A percentile compares a stretch with the other conserved stretches of the same genome.
Evolutionary conservation across 2,888 invertebrate genomes (phyloP).

Genomic region (Brachylomia viminalis): DNA sequence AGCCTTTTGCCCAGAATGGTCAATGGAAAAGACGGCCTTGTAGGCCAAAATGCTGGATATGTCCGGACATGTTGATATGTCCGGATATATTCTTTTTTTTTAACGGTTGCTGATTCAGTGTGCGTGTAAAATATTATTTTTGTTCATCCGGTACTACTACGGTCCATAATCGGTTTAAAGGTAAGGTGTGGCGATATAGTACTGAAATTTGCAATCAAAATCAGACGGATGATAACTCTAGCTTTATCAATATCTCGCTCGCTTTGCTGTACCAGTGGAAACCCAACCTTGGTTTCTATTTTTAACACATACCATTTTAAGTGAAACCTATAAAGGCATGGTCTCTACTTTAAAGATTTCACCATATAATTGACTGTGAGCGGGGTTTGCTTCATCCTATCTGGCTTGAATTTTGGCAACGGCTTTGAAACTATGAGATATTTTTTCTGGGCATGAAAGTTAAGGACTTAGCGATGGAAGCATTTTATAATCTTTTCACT

Average conservation of each 20-base stretch:
- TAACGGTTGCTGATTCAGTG: constrained; percentile 31
- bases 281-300: constrained; percentile 16
- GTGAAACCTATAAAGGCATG: constrained; percentile 15
- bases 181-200: background rate
- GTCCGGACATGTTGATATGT: too few relatives aligned
- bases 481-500: background rate
- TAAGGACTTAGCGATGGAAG: too few relatives aligned
- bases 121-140: constrained; percentile 34
- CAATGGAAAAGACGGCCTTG: background rate
- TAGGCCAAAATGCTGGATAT: background rate
- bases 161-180: constrained; percentile 1
- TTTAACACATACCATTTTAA: constrained; percentile 20
- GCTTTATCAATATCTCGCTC: background rate
- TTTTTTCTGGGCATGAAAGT: background rate
- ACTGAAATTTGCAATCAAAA: background rate
- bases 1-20: background rate
- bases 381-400: background rate
- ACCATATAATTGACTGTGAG: background rate
- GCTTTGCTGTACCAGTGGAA: background rate
- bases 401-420: background rate
- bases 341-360: constrained; percentile 10
- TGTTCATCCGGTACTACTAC: constrained; percentile 12
- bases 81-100: constrained; percentile 23
- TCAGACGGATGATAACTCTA: background rate
- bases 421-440: background rate